Base-by-base conservation (phyloP, 30 jellyfish, hydroid and myxozoan species). In the Catostylus mosaicus region DNA sequence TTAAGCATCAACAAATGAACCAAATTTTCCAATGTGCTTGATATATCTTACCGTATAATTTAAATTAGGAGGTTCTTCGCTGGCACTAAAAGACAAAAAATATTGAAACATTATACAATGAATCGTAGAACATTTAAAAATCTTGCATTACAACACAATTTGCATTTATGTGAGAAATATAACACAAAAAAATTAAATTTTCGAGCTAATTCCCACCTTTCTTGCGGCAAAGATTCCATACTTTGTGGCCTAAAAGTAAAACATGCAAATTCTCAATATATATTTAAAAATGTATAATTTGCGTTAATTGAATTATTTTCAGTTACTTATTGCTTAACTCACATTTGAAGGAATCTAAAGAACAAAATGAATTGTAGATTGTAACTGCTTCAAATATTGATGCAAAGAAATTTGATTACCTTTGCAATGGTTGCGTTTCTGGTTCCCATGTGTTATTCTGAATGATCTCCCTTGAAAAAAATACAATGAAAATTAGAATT, bases 391-490 rank as follows among this genome's bases (percentile, higher is more conserved):
- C 6, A 65, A 65, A 65, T 65, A 29, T 32, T n/a, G 33, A 1
- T 45, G 52, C 40, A 40, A 24, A 14, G 38, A 8, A 40, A 43
- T 30, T 22, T 10, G 20, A n/a, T 59, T 60, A 76, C 88, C 88
- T 70, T 43, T 57, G 77, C 47, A 76, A 40, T 18, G 88, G 88
- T 36, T 76, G 88, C 14, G 46, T 33, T 24, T 76, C 88, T 14
- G 88, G 88, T 10, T 36, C 88, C 88, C 88, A 76, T 7, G 88
- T 76, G 26, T 76, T 76, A 2, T 33, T 72, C 23, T 54, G 78
- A 30, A 32, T 76, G 1, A 60, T 1, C 30, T 60, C 88, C 63
- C 88, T 76, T 43, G n/a, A 60, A 76, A 51, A 35, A 2, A 1
- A 38, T n/a, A n/a, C n/a, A n/a, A n/a, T n/a, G n/a, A n/a, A n/a